phyloP scores from a whole-genome alignment of 2,113 vertebrate genomes.

The Lophotis ruficrista region DNA sequence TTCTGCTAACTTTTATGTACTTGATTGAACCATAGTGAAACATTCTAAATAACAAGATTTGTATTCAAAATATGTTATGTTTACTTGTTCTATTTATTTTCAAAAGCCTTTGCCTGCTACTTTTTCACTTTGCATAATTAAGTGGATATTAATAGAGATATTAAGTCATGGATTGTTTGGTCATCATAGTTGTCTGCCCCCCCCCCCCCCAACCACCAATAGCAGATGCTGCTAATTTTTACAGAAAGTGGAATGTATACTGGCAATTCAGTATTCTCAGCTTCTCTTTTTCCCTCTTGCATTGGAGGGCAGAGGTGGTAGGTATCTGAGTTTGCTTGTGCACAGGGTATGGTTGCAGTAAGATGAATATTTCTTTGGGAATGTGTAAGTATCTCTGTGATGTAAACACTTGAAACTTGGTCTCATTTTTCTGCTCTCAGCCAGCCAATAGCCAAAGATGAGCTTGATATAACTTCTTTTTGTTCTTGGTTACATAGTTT shows the following conservation, averaged over 20 bases:
- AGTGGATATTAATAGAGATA: not conserved
- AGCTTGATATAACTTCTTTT: not conserved
- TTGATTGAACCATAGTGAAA: not conserved
- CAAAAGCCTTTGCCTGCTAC: not conserved
- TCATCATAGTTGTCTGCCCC: no score
- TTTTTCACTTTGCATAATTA: not conserved
- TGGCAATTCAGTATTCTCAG: not conserved
- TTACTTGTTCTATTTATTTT: not conserved
- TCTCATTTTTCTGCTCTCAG: not conserved
- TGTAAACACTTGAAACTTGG: not conserved
- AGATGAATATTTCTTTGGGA: not conserved
- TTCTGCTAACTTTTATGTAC: not conserved
- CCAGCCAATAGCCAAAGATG: not conserved
- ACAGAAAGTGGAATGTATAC: not conserved
- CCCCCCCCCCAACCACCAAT: not conserved
- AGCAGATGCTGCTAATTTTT: not conserved
- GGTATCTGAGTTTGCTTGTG: fast-evolving
- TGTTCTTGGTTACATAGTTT: conserved; percentile 75
- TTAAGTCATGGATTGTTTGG: not conserved
- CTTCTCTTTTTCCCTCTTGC: not conserved
- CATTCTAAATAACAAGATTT: not conserved
- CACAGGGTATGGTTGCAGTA: not conserved
- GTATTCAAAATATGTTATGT: not conserved
- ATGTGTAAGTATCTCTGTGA: not conserved
- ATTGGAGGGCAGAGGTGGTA: not conserved